phyloP scores from a whole-genome alignment of 2,888 invertebrate species.

The Gortyna flavago region DNA sequence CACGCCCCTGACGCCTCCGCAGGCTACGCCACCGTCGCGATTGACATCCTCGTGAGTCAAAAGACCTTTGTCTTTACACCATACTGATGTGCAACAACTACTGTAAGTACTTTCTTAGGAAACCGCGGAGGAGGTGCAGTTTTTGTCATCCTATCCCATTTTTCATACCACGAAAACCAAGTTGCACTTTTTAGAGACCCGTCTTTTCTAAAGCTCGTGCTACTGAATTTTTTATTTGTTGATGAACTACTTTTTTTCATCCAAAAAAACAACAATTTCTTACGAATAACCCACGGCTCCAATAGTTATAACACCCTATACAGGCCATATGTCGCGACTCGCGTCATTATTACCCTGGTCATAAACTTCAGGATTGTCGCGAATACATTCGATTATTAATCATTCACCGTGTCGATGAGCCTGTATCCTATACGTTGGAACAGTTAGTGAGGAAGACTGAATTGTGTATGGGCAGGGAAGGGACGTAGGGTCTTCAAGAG shows the following conservation, averaged over 20 bases:
- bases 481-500: neutral
- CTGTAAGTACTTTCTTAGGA: neutral
- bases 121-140: neutral
- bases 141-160: neutral
- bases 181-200: neutral
- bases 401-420: constrained; percentile 12
- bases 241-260: neutral
- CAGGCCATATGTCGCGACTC: neutral
- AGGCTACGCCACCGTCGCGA: constrained; percentile 79
- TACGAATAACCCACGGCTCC: neutral
- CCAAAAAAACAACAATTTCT: neutral
- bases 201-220: neutral
- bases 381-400: constrained; percentile 17
- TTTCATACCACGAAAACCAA: neutral
- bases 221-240: neutral
- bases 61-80: constrained; percentile 67
- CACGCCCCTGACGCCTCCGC: constrained; percentile 89
- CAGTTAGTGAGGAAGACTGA: constrained; percentile 7
- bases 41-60: constrained; percentile 82
- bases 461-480: neutral
- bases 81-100: constrained; percentile 42
- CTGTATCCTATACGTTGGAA: constrained; percentile 3
- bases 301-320: neutral
- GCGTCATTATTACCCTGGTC: constrained; percentile 22
- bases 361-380: constrained; percentile 32